phyloP scores from a whole-genome alignment of 2,888 invertebrate genomes.

The Drosophila cracens region DNA sequence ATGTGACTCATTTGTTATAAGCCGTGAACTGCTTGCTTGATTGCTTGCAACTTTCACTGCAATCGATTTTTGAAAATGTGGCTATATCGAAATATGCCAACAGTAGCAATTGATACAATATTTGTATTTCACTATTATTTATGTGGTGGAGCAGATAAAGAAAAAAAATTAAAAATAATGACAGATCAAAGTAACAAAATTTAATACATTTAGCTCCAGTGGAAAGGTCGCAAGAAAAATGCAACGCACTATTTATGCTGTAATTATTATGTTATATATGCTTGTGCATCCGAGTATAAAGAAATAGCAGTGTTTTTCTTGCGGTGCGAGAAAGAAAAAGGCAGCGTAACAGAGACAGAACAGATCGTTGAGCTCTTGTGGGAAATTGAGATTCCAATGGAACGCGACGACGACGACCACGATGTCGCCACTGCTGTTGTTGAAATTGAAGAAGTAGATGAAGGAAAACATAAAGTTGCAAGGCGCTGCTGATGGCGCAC shows the following conservation, averaged over 20 bases:
- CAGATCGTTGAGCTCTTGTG: constrained; percentile 25
- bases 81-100: constrained; percentile 3
- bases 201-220: background rate
- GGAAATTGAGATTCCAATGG: constrained; percentile 51
- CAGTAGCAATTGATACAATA: background rate
- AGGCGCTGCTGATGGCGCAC: constrained; percentile 32
- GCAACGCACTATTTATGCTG: constrained; percentile 19
- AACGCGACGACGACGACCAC: constrained; percentile 17
- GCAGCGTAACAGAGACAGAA: background rate
- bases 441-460: constrained; percentile 60
- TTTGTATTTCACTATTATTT: background rate
- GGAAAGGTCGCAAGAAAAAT: background rate
- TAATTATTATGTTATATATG: constrained; percentile 28
- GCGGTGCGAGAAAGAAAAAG: background rate
- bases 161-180: background rate
- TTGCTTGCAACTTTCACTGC: constrained; percentile 4
- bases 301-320: constrained; percentile 46
- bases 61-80: background rate
- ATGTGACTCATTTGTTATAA: background rate
- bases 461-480: constrained; percentile 72
- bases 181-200: background rate
- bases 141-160: background rate
- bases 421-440: constrained; percentile 13
- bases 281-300: constrained; percentile 58
- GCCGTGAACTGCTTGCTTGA: background rate